Evolutionary conservation across 2,113 vertebrate species (phyloP), one percentile per base, ranked within the genome.

Genomic region (Psittacus erithacus): DNA sequence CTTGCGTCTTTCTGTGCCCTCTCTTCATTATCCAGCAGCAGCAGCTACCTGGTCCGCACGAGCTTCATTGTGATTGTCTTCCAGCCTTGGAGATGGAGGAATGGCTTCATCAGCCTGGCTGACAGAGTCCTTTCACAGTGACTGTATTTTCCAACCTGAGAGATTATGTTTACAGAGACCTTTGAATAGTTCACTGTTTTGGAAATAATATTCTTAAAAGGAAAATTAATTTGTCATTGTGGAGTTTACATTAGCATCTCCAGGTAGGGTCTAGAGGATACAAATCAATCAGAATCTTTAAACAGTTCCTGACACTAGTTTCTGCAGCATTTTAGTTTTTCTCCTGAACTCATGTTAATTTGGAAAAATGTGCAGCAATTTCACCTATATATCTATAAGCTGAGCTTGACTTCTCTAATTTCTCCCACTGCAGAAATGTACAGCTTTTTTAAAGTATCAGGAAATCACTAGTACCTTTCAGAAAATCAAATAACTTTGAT

Each of bases 41-140:
- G 9, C 50, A 84, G 64, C 49, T 69, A 15, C 4, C 39, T 24
- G 47, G 27, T 52, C n/a, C 41, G 11, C 0, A 15, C 0, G 1
- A 76, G 55, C 22, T 74, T 49, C 52, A 55, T 20, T 53, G 8
- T 3, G 13, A 13, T n/a, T 55, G 10, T 77, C 24, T 29, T 63
- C 17, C 63, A 33, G 83, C 49, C 46, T 47, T 31, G 39, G 35
- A 68, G 64, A 53, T 15, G 41, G 35, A 78, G 44, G 53, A 77
- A 73, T 0, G 38, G 31, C 63, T 73, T 35, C 52, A 59, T 41
- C 74, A 77, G 31, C 35, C 43, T 6, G 2, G 15, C 39, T 65
- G 11, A 2, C 49, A 77, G 44, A 68, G 49, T 18, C 55, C 43
- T 35, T 16, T 38, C 69, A 57, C 62, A 69, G 28, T 1, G 15